Conservation (phyloP, 35 echinoderm and acorn worm genomes). For the Patiria miniata region DNA sequence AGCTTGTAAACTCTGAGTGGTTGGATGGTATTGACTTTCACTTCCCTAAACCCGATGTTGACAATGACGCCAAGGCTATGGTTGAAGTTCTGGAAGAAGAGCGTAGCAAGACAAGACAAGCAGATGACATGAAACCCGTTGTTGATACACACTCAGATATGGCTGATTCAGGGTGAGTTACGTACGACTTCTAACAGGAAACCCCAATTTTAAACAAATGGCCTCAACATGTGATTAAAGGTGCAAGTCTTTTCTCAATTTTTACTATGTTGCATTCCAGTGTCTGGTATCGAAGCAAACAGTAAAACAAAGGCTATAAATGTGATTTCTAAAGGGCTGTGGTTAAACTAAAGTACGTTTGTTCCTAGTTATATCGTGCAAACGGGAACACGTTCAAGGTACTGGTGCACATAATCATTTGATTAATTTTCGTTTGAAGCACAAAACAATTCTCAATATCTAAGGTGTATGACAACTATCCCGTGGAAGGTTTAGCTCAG, state of each 20-base stretch:
- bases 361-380: too few relatives aligned
- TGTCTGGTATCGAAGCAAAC: background rate
- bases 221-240: background rate
- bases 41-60: slow-evolving; percentile 34
- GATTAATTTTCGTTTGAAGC: too few relatives aligned
- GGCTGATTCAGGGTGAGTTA: background rate
- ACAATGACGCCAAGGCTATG: slow-evolving; percentile 73
- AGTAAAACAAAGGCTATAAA: background rate
- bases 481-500: too few relatives aligned
- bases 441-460: too few relatives aligned
- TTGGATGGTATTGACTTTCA: slow-evolving; percentile 56
- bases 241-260: background rate
- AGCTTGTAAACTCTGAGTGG: slow-evolving; percentile 41
- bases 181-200: background rate
- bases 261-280: background rate
- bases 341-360: too few relatives aligned
- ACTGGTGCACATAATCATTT: too few relatives aligned
- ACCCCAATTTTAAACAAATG: background rate
- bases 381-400: too few relatives aligned
- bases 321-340: background rate
- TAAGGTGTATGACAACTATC: too few relatives aligned
- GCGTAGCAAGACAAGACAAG: slow-evolving; percentile 23
- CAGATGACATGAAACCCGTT: slow-evolving; percentile 1
- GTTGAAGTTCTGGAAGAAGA: slow-evolving; percentile 43
- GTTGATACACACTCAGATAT: background rate